Base-by-base conservation (phyloP, 2,797 vertebrate genomes). In the Phrynocephalus vlangalii region DNA sequence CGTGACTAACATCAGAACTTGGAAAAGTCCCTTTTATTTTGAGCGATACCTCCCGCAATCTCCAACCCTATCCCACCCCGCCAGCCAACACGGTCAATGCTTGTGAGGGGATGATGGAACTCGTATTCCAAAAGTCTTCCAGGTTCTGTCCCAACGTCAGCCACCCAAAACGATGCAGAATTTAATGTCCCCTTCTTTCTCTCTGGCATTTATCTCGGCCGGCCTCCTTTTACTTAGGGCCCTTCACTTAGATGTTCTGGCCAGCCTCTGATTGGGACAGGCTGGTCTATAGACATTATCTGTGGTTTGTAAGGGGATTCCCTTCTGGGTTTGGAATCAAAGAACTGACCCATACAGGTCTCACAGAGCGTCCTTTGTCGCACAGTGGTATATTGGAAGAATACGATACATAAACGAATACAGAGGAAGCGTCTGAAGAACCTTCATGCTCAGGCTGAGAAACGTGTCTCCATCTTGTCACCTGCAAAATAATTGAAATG, bases 401-500 rank as follows among this genome's bases (percentile, higher is more conserved):
- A 52, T 28, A 6, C 1, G 5, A 87, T 60, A 28, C 20, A 22
- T 1, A 77, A 38, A 67, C 38, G 13, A 52, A 38, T 11, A 56
- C 78, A 87, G 50, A 87, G 18, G 60, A 87, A 28, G 50, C 52
- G 44, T 70, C 44, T 44, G 63, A 70, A 52, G 18, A 77, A 16
- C 38, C 11, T 78, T 30, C 20, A 22, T 30, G 60, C 83, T n/a
- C 50, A 71, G 75, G 30, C 16, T 20, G 24, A 48, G 6, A 63
- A 28, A 30, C 44, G 38, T 8, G 78, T 83, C 81, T 77, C 38
- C 44, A 44, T 70, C 1, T 3, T 16, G 76, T 26, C 28, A 78
- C 75, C 86, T 87, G 52, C 16, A 63, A 83, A 87, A 15, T 71
- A 63, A 87, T 18, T 9, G 33, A 48, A 83, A 6, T 18, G 3